Percentiles rank a stretch among this genome's conserved stretches.
Evolutionary conservation across 1,140 invertebrate species (phyloP).

Genomic region (Neodiprion lecontei): DNA sequence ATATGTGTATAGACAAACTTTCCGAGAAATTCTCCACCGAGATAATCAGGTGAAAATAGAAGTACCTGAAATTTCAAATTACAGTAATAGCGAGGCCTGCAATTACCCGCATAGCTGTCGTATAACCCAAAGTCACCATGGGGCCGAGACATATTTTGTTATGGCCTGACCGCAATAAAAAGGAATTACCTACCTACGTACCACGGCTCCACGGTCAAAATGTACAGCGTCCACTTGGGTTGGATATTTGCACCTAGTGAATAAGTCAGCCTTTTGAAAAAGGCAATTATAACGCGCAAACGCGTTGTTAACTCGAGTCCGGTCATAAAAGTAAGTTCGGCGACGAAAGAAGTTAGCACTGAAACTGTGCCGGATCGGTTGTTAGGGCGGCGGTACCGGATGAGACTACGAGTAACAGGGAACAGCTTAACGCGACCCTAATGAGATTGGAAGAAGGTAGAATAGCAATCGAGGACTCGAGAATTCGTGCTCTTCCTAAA

Average conservation of each 20-base stretch:
- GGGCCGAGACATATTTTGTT: neutral
- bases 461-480: no score
- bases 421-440: no score
- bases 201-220: neutral
- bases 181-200: conserved; percentile 22
- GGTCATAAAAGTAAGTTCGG: conserved; percentile 24
- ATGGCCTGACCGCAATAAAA: conserved; percentile 26
- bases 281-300: conserved; percentile 25
- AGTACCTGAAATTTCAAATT: no score
- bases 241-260: neutral
- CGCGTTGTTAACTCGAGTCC: conserved; percentile 13
- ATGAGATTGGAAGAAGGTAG: no score
- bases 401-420: no score
- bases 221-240: neutral
- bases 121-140: neutral
- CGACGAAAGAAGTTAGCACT: neutral
- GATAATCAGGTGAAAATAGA: no score
- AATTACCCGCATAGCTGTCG: neutral
- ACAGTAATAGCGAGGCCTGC: neutral
- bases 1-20: no score
- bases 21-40: no score
- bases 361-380: neutral
- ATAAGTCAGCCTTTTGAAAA: conserved; percentile 19
- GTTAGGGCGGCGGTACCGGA: no score
- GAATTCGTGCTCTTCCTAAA: no score